phyloP scores from a whole-genome alignment of 1,140 invertebrate species.

The Bombus ignitus region DNA sequence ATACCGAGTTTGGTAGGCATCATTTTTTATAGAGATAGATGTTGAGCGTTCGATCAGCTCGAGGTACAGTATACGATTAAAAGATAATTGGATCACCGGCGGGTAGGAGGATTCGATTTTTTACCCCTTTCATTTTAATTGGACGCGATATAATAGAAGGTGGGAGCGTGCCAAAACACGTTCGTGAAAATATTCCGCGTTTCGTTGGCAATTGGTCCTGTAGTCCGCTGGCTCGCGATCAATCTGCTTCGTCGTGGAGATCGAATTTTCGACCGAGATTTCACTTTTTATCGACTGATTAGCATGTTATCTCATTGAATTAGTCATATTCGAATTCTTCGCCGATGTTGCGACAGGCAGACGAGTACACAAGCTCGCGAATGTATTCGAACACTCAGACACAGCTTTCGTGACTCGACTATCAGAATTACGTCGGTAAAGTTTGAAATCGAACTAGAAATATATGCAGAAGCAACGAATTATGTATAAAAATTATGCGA shows the following conservation, averaged over 20 bases:
- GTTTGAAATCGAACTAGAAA: too few relatives aligned
- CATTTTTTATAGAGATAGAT: neutral
- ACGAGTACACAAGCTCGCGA: neutral
- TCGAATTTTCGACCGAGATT: neutral
- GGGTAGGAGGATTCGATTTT: constrained; percentile 30
- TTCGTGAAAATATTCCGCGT: constrained; percentile 13
- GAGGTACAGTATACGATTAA: constrained; percentile 17
- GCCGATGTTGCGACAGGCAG: neutral
- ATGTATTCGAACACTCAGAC: neutral
- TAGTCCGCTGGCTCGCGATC: constrained; percentile 3
- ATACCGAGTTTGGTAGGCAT: neutral
- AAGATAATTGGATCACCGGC: constrained; percentile 37
- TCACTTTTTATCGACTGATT: neutral
- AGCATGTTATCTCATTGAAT: neutral
- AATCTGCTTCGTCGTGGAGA: neutral
- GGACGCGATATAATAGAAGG: constrained; percentile 29
- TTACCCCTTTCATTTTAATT: constrained; percentile 38
- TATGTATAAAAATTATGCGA: too few relatives aligned
- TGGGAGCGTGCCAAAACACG: constrained; percentile 9
- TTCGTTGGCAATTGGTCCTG: neutral
- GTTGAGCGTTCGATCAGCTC: constrained; percentile 1
- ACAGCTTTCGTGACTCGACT: too few relatives aligned
- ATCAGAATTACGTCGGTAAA: too few relatives aligned
- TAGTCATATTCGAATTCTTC: neutral
- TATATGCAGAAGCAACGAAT: too few relatives aligned